These are phyloP conservation scores for Drosophila mettleri DNA, from an alignment of 2,888 invertebrate species.

Conservation along the genomic window DNA sequence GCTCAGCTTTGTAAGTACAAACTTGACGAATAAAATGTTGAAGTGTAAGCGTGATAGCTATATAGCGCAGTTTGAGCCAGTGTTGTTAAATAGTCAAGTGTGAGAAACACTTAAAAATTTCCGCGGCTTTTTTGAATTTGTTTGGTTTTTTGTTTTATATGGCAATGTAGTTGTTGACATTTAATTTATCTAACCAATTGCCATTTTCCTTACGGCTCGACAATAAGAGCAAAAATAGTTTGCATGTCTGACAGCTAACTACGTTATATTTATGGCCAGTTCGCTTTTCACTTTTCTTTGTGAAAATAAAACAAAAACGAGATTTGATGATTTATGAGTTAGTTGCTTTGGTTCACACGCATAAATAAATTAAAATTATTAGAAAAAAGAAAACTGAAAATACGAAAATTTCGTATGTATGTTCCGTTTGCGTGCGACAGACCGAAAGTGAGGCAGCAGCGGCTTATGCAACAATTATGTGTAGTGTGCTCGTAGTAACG, in stretches of 20 bases:
- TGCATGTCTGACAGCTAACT: conserved; percentile 1
- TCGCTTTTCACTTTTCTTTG: conserved; percentile 27
- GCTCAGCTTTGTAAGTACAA: accelerated
- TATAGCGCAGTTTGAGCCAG: background rate
- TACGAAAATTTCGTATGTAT: conserved; percentile 4
- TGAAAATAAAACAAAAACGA: conserved; percentile 19
- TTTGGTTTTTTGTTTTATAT: conserved; percentile 1
- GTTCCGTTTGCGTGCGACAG: conserved; percentile 52
- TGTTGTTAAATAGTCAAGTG: conserved; percentile 19
- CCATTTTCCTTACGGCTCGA: conserved; percentile 9
- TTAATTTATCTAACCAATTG: conserved; percentile 15
- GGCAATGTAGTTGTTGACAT: background rate
- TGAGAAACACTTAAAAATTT: background rate
- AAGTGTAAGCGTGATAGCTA: conserved; percentile 22
- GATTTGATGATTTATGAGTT: conserved; percentile 52
- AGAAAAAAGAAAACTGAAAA: conserved; percentile 47
- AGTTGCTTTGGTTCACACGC: conserved; percentile 65
- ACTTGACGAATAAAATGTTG: accelerated
- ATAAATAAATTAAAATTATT: conserved; percentile 66
- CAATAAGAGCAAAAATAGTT: conserved; percentile 9
- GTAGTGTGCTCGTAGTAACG: conserved; percentile 22
- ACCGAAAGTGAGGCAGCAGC: conserved; percentile 21
- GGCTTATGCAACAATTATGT: conserved; percentile 56
- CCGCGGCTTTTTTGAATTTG: conserved; percentile 25
- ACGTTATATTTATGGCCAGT: conserved; percentile 24